phyloP scores from a whole-genome alignment of 2,888 invertebrate genomes.

The Metacarcinus magister region DNA sequence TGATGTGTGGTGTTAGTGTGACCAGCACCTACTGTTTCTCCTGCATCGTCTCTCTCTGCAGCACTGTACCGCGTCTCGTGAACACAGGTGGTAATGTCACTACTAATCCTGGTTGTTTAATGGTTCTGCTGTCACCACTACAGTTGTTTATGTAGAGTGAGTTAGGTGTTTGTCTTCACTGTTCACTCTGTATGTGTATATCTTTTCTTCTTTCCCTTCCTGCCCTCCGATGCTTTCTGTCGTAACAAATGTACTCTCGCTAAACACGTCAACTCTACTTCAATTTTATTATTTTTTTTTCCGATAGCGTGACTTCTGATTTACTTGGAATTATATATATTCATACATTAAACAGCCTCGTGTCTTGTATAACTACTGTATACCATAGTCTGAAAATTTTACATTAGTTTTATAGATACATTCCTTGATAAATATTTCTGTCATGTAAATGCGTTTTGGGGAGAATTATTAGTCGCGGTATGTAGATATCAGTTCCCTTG shows the following conservation, averaged over 20 bases:
- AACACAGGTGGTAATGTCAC: neutral
- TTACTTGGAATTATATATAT: neutral
- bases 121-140: neutral
- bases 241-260: neutral
- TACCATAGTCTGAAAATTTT: neutral
- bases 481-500: neutral
- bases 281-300: neutral
- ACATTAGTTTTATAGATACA: neutral
- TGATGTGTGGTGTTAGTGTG: neutral
- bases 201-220: neutral
- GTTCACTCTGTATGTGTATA: neutral
- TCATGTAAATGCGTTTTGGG: neutral
- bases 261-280: neutral
- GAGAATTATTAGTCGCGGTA: neutral
- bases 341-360: neutral
- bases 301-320: neutral
- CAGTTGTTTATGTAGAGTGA: neutral
- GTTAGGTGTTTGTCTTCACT: neutral
- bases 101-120: neutral
- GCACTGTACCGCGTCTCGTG: neutral
- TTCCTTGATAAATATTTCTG: neutral
- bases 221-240: neutral
- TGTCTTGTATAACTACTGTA: too few species aligned
- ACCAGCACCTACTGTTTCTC: neutral
- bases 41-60: neutral